These are phyloP conservation scores for Cryptus armator DNA, from an alignment of 2,888 invertebrate species.

Conservation along the genomic window DNA sequence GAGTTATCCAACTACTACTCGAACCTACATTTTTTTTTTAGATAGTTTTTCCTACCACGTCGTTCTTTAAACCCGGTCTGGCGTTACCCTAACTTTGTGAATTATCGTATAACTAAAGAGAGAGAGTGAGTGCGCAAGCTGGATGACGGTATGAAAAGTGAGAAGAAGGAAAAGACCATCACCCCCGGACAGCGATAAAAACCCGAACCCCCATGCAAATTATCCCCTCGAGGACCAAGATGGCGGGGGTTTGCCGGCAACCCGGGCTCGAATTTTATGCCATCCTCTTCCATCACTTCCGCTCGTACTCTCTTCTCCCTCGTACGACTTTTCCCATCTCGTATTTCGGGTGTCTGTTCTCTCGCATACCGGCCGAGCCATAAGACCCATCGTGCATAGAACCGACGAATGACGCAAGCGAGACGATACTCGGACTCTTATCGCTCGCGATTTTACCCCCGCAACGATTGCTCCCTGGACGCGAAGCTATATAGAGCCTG, in stretches of 20 bases:
- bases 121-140: conserved; percentile 30
- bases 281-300: conserved; percentile 59
- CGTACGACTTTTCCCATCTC: conserved; percentile 51
- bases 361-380: background rate
- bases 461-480: conserved; percentile 63
- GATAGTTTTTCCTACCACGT: conserved; percentile 10
- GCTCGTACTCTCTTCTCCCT: conserved; percentile 48
- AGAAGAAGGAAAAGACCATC: conserved; percentile 50
- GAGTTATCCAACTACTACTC: background rate
- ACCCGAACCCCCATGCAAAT: conserved; percentile 61
- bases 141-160: conserved; percentile 4
- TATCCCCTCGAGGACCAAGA: conserved; percentile 57
- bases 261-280: conserved; percentile 56
- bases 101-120: conserved; percentile 65
- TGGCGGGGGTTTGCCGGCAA: conserved; percentile 23
- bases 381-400: conserved; percentile 38
- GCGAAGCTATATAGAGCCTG: conserved; percentile 44
- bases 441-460: conserved; percentile 43
- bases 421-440: conserved; percentile 50
- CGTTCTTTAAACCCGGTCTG: conserved; percentile 44
- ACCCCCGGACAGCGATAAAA: conserved; percentile 62
- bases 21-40: background rate
- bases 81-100: conserved; percentile 55
- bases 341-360: conserved; percentile 44
- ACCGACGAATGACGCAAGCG: conserved; percentile 47